Evolutionary conservation across 2,797 vertebrate species (phyloP), one percentile per base, ranked within the genome.

Genomic region (Neomorphus geoffroyi): DNA sequence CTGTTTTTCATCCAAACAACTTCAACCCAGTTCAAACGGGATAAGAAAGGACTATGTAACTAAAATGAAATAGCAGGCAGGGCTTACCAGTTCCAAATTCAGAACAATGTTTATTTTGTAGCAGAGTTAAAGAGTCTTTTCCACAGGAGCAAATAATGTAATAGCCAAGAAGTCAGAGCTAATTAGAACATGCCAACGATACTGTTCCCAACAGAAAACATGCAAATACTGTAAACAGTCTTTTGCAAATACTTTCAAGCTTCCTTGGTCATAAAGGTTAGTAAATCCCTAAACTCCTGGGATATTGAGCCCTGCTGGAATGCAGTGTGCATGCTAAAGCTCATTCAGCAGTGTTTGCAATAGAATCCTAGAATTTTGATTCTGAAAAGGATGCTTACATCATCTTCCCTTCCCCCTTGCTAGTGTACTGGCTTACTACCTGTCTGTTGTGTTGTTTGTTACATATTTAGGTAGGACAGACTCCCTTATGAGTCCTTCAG

Each of bases 151-250:
- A 97, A 96, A 93, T 88, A 94, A 78, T 10, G 6, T 35, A 5
- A 15, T 85, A 94, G 96, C 96, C 94, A 95, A 91, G 91, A 93
- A 96, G 90, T 77, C 69, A 61, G 83, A 87, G 91, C 96, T 97
- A 96, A 97, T 96, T 77, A 58, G 88, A 92, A 88, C 80, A 50
- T 93, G 92, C 88, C 81, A 81, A 9, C 0, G 11, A 96, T 96
- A 97, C 86, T 74, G 91, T 85, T 97, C 96, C 88, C 91, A 90
- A 78, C 82, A 97, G 97, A 96, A 98, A 95, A 97, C 89, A 92
- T 79, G 89, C 93, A 97, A 97, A 97, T 96, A 95, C 86, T 97
- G 95, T 93, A 87, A 93, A 93, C 88, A 83, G n/a, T 56, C 86
- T 92, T 93, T 92, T 96, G 95, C 95, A 95, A 97, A 96, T 92